Conservation (phyloP, 2,888 invertebrate species). For the Silvanus unidentatus region DNA sequence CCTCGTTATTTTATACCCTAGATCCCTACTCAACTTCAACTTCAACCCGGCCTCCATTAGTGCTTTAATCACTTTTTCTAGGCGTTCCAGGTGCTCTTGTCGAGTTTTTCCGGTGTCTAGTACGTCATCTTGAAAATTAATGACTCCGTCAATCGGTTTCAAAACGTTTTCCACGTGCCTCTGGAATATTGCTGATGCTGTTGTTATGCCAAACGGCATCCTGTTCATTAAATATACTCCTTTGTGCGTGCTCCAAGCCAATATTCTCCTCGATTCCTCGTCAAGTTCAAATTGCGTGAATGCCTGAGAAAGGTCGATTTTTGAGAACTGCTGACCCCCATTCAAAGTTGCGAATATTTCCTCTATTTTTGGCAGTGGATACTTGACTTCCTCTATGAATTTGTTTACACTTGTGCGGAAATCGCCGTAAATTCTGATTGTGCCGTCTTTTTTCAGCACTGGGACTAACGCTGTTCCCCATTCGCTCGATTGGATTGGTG, state of each 20-base stretch:
- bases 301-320: slow-evolving; percentile 19
- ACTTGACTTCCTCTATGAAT: slow-evolving; percentile 5
- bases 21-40: slow-evolving; percentile 30
- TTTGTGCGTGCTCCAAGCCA: slow-evolving; percentile 30
- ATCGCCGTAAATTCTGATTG: slow-evolving; percentile 10
- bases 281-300: slow-evolving; percentile 33
- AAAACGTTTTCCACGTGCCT: slow-evolving; percentile 31
- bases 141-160: slow-evolving; percentile 23
- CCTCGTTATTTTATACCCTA: slow-evolving; percentile 20
- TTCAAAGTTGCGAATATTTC: slow-evolving; percentile 7
- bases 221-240: slow-evolving; percentile 33
- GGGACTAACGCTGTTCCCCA: slow-evolving; percentile 10
- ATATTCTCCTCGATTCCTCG: slow-evolving; percentile 22
- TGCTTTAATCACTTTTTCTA: slow-evolving; percentile 20
- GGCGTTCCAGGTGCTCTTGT: slow-evolving; percentile 16
- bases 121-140: slow-evolving; percentile 30
- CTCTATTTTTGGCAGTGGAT: slow-evolving; percentile 11
- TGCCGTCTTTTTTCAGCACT: slow-evolving; percentile 7
- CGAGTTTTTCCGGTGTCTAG: slow-evolving; percentile 23
- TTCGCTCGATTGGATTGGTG: slow-evolving; percentile 3
- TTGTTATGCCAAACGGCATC: slow-evolving; percentile 33
- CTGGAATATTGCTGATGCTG: slow-evolving; percentile 35
- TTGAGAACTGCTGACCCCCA: slow-evolving; percentile 7
- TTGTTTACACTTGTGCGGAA: slow-evolving; percentile 9
- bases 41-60: slow-evolving; percentile 22